Conservation (phyloP, 1,140 invertebrate species). For the Drosophila eugracilis region DNA sequence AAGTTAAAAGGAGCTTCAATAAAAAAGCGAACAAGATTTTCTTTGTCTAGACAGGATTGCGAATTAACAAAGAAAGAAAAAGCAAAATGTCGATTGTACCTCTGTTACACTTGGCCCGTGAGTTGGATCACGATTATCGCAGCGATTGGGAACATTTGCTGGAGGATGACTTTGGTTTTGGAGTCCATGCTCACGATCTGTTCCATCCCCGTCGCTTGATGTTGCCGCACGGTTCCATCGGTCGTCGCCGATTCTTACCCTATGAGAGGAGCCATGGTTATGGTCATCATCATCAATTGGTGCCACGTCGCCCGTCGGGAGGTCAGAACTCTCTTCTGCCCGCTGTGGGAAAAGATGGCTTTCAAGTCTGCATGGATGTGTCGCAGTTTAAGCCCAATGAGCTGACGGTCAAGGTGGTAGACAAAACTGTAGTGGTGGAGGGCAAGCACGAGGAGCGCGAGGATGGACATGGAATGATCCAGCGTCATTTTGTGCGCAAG, state of each 20-base stretch:
- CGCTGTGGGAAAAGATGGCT: constrained; percentile 86
- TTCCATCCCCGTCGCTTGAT: constrained; percentile 69
- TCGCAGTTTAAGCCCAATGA: constrained; percentile 94
- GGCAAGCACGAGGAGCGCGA: constrained; percentile 91
- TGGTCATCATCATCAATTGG: constrained; percentile 38
- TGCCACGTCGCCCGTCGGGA: constrained; percentile 33
- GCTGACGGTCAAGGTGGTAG: constrained; percentile 92
- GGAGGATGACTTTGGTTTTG: constrained; percentile 81
- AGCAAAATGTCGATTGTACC: constrained; percentile 80
- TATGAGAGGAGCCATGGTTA: constrained; percentile 46
- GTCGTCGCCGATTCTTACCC: constrained; percentile 46
- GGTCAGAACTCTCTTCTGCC: constrained; percentile 54
- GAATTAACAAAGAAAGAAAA: constrained; percentile 8
- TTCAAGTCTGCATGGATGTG: constrained; percentile 91
- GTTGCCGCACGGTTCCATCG: constrained; percentile 43
- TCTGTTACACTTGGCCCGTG: constrained; percentile 70
- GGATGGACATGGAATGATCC: constrained; percentile 90
- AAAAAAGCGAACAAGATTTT: constrained; percentile 1
- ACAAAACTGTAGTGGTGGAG: constrained; percentile 89
- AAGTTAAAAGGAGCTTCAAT: neutral
- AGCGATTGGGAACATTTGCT: constrained; percentile 59
- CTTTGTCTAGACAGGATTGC: constrained; percentile 21
- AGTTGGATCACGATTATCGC: constrained; percentile 60
- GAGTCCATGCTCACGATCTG: constrained; percentile 74
- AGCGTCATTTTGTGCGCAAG: constrained; percentile 90